These are phyloP conservation scores for Typhlichthys subterraneus DNA, from an alignment of 2,797 vertebrate species.

Conservation along the genomic window DNA sequence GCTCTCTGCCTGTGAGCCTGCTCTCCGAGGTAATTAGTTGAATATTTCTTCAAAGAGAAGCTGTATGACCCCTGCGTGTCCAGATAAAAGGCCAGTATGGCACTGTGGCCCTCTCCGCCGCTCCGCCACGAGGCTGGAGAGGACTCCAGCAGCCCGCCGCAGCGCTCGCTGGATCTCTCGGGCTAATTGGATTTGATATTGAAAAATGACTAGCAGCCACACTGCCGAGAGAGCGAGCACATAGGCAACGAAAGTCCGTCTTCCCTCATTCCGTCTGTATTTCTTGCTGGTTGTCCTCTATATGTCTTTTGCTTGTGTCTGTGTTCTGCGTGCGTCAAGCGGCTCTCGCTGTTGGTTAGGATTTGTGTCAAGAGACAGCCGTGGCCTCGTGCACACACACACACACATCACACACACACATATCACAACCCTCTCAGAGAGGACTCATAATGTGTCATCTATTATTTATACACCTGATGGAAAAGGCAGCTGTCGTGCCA, in stretches of 20 bases:
- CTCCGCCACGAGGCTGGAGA: conserved; percentile 69
- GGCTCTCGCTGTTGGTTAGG: conserved; percentile 29
- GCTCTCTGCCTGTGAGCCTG: conserved; percentile 74
- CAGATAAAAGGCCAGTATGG: conserved; percentile 80
- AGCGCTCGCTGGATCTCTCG: conserved; percentile 68
- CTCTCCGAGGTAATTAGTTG: conserved; percentile 84
- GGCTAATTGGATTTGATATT: conserved; percentile 83
- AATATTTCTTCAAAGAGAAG: conserved; percentile 86
- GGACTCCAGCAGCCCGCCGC: conserved; percentile 74
- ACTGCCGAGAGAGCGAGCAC: conserved; percentile 58
- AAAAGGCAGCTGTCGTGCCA: conserved; percentile 72
- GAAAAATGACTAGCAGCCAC: conserved; percentile 77
- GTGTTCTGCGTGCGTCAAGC: conserved; percentile 24
- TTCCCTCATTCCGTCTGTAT: conserved; percentile 13
- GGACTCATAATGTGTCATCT: conserved; percentile 74
- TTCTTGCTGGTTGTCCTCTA: conserved; percentile 11
- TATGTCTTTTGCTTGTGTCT: conserved; percentile 21
- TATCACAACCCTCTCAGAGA: conserved; percentile 67
- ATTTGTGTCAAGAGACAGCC: conserved; percentile 37
- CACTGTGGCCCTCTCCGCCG: conserved; percentile 61
- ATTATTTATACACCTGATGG: conserved; percentile 77
- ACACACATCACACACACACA: conserved; percentile 10
- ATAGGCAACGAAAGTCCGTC: conserved; percentile 14
- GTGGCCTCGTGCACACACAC: conserved; percentile 45
- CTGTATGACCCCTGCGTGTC: conserved; percentile 77